These are phyloP conservation scores for Hyalella azteca DNA, from an alignment of 2,888 invertebrate species.

Conservation along the genomic window DNA sequence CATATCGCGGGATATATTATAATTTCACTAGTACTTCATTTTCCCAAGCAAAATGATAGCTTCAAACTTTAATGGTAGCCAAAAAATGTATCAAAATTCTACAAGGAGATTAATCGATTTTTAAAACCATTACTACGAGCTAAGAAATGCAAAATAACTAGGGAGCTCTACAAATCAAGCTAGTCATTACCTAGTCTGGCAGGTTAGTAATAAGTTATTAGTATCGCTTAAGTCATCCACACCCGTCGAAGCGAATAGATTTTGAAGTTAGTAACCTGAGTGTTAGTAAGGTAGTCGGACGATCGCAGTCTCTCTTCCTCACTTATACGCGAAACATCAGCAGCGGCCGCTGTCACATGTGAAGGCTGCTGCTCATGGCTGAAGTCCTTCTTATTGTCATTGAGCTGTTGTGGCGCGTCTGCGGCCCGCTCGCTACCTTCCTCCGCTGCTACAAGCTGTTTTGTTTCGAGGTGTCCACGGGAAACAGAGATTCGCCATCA, in stretches of 20 bases:
- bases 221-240: neutral
- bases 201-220: neutral
- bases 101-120: too few relatives aligned
- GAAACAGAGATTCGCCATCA: slow-evolving; percentile 22
- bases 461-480: neutral
- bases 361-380: neutral
- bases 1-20: too few relatives aligned
- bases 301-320: slow-evolving; percentile 66
- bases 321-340: slow-evolving; percentile 65
- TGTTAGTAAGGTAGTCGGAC: slow-evolving; percentile 58
- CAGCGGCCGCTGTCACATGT: slow-evolving; percentile 30
- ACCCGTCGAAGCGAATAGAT: neutral
- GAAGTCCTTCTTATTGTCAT: neutral
- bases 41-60: too few relatives aligned
- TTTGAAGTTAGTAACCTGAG: slow-evolving; percentile 46
- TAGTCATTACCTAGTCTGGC: neutral
- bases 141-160: too few relatives aligned
- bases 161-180: too few relatives aligned
- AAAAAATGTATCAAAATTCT: too few relatives aligned
- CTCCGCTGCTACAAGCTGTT: slow-evolving; percentile 33
- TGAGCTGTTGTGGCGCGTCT: neutral
- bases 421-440: slow-evolving; percentile 21
- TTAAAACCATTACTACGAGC: too few relatives aligned
- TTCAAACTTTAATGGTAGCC: too few relatives aligned
- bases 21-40: too few relatives aligned